Evolutionary conservation across 2,888 invertebrate species (phyloP), one percentile per base, ranked within the genome.

Genomic region (Malthinus flaveolus): DNA sequence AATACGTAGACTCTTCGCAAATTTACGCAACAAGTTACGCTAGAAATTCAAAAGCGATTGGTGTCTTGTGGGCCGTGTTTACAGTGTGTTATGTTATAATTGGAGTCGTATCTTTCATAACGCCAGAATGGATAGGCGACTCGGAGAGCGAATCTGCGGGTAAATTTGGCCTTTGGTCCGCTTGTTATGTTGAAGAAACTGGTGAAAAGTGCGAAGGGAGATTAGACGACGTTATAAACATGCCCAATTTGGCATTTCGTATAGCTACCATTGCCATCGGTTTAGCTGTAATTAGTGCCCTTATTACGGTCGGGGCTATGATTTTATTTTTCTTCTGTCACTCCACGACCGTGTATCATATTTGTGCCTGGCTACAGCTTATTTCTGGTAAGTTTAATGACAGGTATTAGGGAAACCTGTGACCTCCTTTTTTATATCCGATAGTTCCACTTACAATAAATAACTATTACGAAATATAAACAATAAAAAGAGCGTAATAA

Each of bases 41-140:
- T 67, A 86, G 93, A 69, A 93, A 94, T 82, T 93, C 93, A 67
- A 93, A 93, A 82, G 97, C 97, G 48, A 94, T 98, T 65, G 96
- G 95, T 49, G 96, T 97, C 61, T 84, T 97, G 68, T 98, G 98
- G 98, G 97, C 93, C 63, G 93, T 98, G 75, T 97, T 98, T 80
- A 94, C 95, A 67, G 92, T 97, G 75, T 97, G 97, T 81, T 97
- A 95, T 79, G 94, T 95, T 65, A 95, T 98, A 74, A 95, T 99
- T 74, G 90, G 91, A 72, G 93, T 97, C 31, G 95, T 98, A 32
- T 93, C 95, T 3, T 96, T 98, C 78, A 89, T 97, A 57, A 97
- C 97, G 62, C 96, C 96, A 39, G 91, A 95, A 80, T 92, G 95
- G 95, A 85, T 94, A 62, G 92, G 92, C 8, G 91, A 91, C 79